Base-by-base conservation (phyloP, 2,888 invertebrate species). In the Cephus pygmeus region DNA sequence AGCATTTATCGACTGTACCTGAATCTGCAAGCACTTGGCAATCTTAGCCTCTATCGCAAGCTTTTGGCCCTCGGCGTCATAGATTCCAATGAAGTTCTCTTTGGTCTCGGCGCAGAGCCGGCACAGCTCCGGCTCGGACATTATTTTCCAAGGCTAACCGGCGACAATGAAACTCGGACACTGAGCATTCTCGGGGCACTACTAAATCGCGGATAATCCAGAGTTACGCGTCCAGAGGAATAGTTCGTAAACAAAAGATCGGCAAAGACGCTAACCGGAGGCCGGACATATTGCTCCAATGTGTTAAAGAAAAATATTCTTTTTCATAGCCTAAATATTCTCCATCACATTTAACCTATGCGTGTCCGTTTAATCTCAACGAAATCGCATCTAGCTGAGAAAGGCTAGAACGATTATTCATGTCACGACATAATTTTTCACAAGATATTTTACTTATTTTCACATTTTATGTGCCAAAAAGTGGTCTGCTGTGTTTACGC, bases 31-130 rank as follows among this genome's bases (percentile, higher is more conserved):
- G 83, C 91, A 92, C 83, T 92, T 92, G 9, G 85, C 87, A 78
- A 92, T 92, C 87, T 92, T 92, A 11, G 84, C 83, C 81, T 92
- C 90, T 78, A 92, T 90, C 9, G 85, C 88, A 68, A 92, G 86
- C 79, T 90, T 91, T 76, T 88, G 88, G 68, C 92, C 92, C 81
- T 92, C 92, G 23, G 90, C 86, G 79, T 91, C 92, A 81, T 90
- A 92, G 80, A 92, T 92, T 69, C 91, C 91, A 79, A 92, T 88
- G 75, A 90, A 87, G 78, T 87, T 88, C 69, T 91, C 88, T 82
- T 91, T 92, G 77, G 88, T 86, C 83, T 91, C 90, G 85, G 92
- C 92, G 84, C 92, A 92, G 73, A 92, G 90, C 86, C 92, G 91
- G 87, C 92, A 92, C 73, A 92, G 85, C 80, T 89, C 88, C 73